These are phyloP conservation scores for Spea bombifrons DNA, from an alignment of 2,113 vertebrate species.

Conservation along the genomic window DNA sequence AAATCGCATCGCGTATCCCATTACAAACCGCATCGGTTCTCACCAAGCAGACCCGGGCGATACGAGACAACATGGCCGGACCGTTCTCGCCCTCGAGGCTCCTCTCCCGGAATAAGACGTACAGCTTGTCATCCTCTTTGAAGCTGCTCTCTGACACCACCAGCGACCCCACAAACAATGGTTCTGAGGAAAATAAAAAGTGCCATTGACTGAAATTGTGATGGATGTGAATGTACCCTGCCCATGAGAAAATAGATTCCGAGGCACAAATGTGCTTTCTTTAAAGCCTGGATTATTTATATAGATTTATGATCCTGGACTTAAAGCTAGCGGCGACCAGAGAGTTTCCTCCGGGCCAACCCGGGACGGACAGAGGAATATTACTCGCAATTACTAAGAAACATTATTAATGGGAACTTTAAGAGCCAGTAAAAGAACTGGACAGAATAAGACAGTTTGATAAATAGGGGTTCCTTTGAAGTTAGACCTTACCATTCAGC, in stretches of 20 bases:
- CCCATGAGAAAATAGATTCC: background rate
- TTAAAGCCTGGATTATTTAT: background rate
- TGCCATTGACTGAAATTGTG: background rate
- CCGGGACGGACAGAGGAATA: too few relatives aligned
- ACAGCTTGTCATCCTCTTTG: constrained; percentile 80
- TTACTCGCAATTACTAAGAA: too few relatives aligned
- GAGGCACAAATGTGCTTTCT: background rate
- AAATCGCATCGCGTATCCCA: background rate
- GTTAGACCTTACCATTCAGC: constrained; percentile 69
- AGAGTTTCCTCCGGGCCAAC: background rate
- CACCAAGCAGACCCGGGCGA: constrained; percentile 80
- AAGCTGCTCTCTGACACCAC: constrained; percentile 78
- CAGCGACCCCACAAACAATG: constrained; percentile 76
- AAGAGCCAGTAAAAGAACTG: too few relatives aligned
- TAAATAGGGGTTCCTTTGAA: background rate
- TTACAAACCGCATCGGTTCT: constrained; percentile 42
- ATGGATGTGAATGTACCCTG: background rate
- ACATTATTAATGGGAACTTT: too few relatives aligned
- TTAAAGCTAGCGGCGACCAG: background rate
- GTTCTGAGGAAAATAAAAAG: constrained; percentile 57
- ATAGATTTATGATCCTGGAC: too few relatives aligned
- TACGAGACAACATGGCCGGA: constrained; percentile 70
- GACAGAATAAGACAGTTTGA: too few relatives aligned
- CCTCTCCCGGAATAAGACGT: constrained; percentile 83
- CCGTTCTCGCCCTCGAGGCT: constrained; percentile 72